Percentiles rank a stretch among this genome's conserved stretches.
phyloP scores from a whole-genome alignment of 1,140 invertebrate species.

The Eueides isabella region DNA sequence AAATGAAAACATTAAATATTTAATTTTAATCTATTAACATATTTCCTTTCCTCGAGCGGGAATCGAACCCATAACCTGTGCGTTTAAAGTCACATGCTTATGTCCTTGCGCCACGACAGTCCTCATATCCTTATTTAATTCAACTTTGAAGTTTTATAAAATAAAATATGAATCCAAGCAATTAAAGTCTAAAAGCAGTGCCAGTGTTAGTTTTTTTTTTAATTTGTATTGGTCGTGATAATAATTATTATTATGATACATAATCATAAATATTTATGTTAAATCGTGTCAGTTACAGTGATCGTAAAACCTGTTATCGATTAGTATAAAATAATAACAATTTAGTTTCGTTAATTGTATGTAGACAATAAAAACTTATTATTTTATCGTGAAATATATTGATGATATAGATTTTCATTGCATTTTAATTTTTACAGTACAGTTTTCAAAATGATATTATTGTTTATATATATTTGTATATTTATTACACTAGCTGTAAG shows the following conservation, averaged over 20 bases:
- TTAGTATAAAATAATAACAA: background rate
- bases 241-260: background rate
- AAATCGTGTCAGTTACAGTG: background rate
- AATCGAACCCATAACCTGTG: too few relatives aligned
- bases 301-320: background rate
- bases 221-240: background rate
- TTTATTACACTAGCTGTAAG: background rate
- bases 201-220: background rate
- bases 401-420: background rate
- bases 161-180: too few relatives aligned
- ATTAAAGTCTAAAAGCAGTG: too few relatives aligned
- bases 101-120: too few relatives aligned
- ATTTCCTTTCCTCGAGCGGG: too few relatives aligned
- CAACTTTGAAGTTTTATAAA: too few relatives aligned
- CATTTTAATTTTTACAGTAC: background rate
- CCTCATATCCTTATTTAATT: too few relatives aligned
- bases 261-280: background rate
- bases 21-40: too few relatives aligned
- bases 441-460: background rate
- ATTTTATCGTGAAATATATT: too few relatives aligned
- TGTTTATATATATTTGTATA: background rate
- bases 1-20: too few relatives aligned
- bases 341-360: background rate
- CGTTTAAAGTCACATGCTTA: too few relatives aligned
- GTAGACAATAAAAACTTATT: background rate